phyloP scores from a whole-genome alignment of 2,113 vertebrate species.

The Cacatua alba region DNA sequence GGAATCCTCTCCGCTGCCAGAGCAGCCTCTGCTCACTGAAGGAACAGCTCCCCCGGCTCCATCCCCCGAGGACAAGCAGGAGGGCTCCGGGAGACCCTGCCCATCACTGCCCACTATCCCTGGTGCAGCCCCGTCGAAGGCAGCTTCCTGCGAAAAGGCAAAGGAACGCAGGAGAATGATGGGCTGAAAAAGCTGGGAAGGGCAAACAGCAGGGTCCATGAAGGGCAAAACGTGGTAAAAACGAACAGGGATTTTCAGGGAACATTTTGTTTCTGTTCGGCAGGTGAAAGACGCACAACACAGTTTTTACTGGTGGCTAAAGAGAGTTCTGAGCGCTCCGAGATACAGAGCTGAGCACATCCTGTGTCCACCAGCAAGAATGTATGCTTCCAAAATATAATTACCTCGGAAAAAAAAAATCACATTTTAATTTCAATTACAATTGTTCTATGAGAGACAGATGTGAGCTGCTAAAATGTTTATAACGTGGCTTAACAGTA shows the following conservation, averaged over 20 bases:
- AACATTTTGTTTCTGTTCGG: background rate
- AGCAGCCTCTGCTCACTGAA: background rate
- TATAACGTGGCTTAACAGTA: constrained; percentile 37
- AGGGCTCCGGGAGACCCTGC: background rate
- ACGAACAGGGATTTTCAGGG: background rate
- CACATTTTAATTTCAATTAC: constrained; percentile 63
- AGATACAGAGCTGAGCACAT: background rate
- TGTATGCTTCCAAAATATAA: constrained; percentile 31
- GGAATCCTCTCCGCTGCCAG: background rate
- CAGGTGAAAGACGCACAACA: background rate
- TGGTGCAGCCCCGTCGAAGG: background rate
- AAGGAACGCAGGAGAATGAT: background rate
- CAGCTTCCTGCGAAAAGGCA: background rate
- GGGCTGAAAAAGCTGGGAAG: background rate
- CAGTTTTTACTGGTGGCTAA: background rate
- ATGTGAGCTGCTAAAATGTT: constrained; percentile 62
- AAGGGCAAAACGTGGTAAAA: background rate
- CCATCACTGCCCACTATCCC: background rate
- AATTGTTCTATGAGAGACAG: constrained; percentile 61
- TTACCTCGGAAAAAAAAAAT: background rate
- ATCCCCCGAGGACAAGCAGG: background rate
- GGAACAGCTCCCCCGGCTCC: background rate
- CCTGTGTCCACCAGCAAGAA: background rate
- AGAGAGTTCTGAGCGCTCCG: background rate
- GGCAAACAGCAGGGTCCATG: background rate